Evolutionary conservation across 2,888 invertebrate species (phyloP), one percentile per base, ranked within the genome.

Genomic region (Nymphalis polychloros): DNA sequence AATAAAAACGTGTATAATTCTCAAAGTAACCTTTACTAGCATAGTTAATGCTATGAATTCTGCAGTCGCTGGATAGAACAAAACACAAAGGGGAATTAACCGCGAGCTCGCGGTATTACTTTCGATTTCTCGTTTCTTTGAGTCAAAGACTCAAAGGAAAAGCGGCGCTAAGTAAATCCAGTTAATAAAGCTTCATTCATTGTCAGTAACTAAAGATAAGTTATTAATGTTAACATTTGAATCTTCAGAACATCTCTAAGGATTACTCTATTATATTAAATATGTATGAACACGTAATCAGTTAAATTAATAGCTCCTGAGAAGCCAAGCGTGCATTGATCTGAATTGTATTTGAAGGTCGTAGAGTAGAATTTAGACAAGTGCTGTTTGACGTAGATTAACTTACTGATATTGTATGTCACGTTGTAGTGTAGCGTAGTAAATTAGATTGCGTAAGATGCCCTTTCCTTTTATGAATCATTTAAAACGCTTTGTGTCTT

Each of bases 141-240:
- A 68, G 48, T 68, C 70, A 68, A 70, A 70, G 48, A 48, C 61
- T 63, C 59, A 68, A 64, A 68, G 68, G 64, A 53, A 61, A 52
- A 55, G 31, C 55, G 57, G 27, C 63, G n/a, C 68, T 41, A 52
- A 64, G 61, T 50, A 62, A 64, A 65, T 64, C 64, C 49, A 62
- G 61, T 64, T 64, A 64, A 62, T 65, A 69, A 65, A 57, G 48
- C 64, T 61, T 65, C 57, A 55, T 47, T 61, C 55, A 61, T 69
- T 64, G 64, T 69, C 52, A 47, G 41, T 67, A 55, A 67, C 61
- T 67, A 10, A 41, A 57, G 55, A 61, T 47, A 61, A 61, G 48
- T 62, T 67, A 67, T 67, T 67, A 48, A 57, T 62, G 62, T 67
- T 55, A 47, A 52, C 10, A 35, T 52, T 65, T 35, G 47, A 60